Evolutionary conservation across 2,113 vertebrate species (phyloP).

Genomic region (Pao palembangensis): DNA sequence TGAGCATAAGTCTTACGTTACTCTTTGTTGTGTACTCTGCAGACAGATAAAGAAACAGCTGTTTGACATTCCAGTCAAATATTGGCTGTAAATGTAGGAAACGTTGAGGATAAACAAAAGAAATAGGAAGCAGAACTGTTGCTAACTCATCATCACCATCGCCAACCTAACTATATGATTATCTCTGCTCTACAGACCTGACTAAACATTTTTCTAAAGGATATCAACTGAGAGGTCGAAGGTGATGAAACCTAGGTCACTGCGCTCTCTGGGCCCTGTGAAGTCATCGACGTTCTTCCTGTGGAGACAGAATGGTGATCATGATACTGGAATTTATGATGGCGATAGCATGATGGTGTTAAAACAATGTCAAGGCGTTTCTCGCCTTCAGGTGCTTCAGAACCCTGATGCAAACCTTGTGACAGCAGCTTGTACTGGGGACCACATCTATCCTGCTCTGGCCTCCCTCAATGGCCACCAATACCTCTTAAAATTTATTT

Average conservation of each 20-base stretch:
- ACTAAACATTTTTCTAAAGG: constrained; percentile 71
- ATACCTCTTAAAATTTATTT: too few relatives aligned
- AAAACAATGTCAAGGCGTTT: too few relatives aligned
- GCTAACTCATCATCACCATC: not conserved
- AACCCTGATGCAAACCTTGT: too few relatives aligned
- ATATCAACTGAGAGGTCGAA: constrained; percentile 97
- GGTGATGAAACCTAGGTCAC: constrained; percentile 93
- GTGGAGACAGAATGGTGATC: constrained; percentile 34
- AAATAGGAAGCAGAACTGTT: not conserved
- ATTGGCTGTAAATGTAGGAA: constrained; percentile 88
- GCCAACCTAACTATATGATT: not conserved
- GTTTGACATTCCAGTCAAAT: constrained; percentile 99
- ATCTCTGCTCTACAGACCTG: not conserved
- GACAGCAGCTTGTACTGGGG: too few relatives aligned
- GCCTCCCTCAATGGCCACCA: too few relatives aligned
- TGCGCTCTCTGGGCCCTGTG: constrained; percentile 94
- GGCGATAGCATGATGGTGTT: too few relatives aligned
- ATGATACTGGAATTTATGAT: too few relatives aligned
- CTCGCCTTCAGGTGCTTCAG: too few relatives aligned
- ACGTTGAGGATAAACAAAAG: constrained; percentile 76
- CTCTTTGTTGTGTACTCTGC: constrained; percentile 94
- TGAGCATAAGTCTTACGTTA: constrained; percentile 81
- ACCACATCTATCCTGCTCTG: too few relatives aligned
- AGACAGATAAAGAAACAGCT: constrained; percentile 94
- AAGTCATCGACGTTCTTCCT: constrained; percentile 99